Conservation (phyloP, 1,140 invertebrate genomes). For the Diorhabda elongata region DNA sequence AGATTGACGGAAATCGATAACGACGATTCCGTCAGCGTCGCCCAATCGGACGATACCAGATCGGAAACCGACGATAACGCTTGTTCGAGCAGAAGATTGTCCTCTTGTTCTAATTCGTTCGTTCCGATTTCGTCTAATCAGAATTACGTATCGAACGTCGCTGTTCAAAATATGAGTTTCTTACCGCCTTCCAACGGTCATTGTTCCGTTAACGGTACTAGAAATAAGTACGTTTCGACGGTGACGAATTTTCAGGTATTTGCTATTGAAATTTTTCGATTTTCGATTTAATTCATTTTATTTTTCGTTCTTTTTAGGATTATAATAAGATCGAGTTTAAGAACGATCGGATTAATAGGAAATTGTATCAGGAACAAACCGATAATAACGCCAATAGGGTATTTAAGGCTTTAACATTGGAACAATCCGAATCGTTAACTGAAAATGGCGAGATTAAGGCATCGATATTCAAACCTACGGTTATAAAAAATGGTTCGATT, state of each 20-base stretch:
- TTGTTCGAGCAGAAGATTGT: constrained; percentile 29
- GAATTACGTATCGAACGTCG: constrained; percentile 23
- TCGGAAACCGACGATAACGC: constrained; percentile 55
- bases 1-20: constrained; percentile 83
- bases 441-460: constrained; percentile 12
- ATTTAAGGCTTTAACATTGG: constrained; percentile 23
- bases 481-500: constrained; percentile 6
- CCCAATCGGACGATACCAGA: constrained; percentile 66
- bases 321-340: constrained; percentile 15
- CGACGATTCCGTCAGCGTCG: constrained; percentile 73
- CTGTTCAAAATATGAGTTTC: constrained; percentile 16
- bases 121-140: constrained; percentile 11
- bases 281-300: neutral
- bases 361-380: constrained; percentile 25
- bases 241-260: neutral
- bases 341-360: constrained; percentile 21
- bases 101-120: constrained; percentile 34
- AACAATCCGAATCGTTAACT: constrained; percentile 4
- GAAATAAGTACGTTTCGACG: constrained; percentile 6
- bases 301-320: neutral
- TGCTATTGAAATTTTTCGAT: no score
- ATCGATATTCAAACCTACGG: constrained; percentile 9
- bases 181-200: constrained; percentile 21
- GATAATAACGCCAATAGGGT: constrained; percentile 50
- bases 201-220: constrained; percentile 14